Conservation (phyloP, 2,888 invertebrate species). For the Tethea ocularis region DNA sequence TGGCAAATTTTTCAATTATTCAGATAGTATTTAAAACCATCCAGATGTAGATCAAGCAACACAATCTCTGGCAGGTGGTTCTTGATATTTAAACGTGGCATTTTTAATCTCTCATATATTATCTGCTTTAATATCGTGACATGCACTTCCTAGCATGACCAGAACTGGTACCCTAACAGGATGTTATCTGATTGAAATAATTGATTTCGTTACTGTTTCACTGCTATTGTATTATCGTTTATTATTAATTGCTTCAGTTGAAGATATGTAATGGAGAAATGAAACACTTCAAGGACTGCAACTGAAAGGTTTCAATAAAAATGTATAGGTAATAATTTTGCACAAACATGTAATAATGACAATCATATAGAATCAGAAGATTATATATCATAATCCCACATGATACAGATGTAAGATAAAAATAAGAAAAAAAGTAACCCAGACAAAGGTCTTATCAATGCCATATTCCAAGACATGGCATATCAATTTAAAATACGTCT, state of each 20-base stretch:
- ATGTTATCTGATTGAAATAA: conserved; percentile 27
- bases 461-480: conserved; percentile 15
- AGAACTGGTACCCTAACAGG: conserved; percentile 31
- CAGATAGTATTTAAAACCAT: not conserved
- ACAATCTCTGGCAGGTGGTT: not conserved
- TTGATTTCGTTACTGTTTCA: conserved; percentile 1
- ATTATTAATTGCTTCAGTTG: conserved; percentile 2
- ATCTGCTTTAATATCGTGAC: conserved; percentile 20
- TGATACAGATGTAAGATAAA: not conserved
- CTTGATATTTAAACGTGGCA: not conserved
- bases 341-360: not conserved
- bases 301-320: no score
- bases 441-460: conserved; percentile 20
- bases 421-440: conserved; percentile 12
- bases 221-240: conserved; percentile 9
- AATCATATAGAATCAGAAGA: not conserved
- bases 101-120: conserved; percentile 12
- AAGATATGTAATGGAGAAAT: not conserved
- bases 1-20: no score
- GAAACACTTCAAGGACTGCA: not conserved
- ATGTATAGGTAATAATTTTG: no score
- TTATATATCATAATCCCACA: not conserved
- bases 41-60: not conserved
- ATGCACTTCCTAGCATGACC: conserved; percentile 33
- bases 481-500: conserved; percentile 17